These are phyloP conservation scores for Hylyphantes graminicola DNA, from an alignment of 1,140 invertebrate species.

Conservation along the genomic window DNA sequence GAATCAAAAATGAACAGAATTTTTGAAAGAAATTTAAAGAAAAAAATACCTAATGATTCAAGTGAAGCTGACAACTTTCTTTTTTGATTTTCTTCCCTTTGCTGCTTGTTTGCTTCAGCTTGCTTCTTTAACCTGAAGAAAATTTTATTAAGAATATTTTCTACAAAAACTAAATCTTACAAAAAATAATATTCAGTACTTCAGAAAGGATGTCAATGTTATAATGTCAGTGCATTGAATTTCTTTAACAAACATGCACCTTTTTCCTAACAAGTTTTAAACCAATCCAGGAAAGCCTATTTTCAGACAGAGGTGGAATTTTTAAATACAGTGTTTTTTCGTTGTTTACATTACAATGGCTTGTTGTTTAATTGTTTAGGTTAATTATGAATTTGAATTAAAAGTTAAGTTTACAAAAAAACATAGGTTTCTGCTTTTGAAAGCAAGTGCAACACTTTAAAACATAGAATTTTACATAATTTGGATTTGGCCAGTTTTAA, in stretches of 20 bases:
- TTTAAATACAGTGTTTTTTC: no score
- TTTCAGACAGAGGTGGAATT: no score
- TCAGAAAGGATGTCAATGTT: no score
- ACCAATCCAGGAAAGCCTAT: not conserved
- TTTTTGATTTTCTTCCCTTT: conserved; percentile 25
- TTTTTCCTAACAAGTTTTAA: not conserved
- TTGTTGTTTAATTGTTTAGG: no score
- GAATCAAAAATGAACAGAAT: no score
- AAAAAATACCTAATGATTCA: conserved; percentile 33
- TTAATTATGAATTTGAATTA: no score
- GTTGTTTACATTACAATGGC: no score
- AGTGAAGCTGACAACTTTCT: conserved; percentile 30
- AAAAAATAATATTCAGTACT: not conserved
- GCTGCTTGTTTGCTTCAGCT: conserved; percentile 27
- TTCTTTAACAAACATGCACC: not conserved
- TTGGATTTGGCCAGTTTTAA: no score
- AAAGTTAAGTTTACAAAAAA: no score
- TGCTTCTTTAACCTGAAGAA: conserved; percentile 43
- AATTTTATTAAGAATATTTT: not conserved
- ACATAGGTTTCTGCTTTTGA: no score
- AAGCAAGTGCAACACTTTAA: no score
- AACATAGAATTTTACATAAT: no score
- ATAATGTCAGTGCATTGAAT: not conserved
- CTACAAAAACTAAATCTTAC: not conserved
- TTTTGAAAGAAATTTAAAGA: not conserved